These are phyloP conservation scores for Oceanites oceanicus DNA, from an alignment of 2,113 vertebrate genomes.

Conservation along the genomic window DNA sequence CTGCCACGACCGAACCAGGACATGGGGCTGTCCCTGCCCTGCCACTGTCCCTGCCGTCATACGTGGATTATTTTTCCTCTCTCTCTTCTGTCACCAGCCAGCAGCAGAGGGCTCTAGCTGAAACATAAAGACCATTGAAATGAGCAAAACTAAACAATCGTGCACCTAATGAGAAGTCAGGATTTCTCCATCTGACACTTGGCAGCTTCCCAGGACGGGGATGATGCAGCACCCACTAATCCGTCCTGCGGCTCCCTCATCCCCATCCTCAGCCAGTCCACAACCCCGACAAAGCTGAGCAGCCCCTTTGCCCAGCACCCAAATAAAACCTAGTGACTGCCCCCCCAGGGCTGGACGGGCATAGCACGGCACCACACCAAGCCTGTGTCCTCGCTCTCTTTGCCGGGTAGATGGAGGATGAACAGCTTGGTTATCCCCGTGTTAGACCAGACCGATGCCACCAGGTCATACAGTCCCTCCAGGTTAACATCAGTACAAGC, in stretches of 20 bases:
- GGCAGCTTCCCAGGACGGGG: background rate
- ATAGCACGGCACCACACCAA: fast-evolving
- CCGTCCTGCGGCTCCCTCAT: background rate
- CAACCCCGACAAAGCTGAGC: background rate
- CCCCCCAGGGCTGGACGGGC: background rate
- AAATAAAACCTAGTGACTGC: background rate
- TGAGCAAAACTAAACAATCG: background rate
- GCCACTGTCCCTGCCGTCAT: background rate
- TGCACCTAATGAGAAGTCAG: background rate
- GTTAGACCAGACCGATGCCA: background rate
- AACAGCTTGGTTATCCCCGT: fast-evolving
- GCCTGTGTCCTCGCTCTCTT: background rate
- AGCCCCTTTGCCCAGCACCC: background rate
- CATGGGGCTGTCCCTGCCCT: background rate
- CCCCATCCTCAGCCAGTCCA: background rate
- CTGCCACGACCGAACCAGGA: background rate
- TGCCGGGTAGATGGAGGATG: background rate
- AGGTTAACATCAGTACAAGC: background rate
- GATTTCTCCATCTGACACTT: background rate
- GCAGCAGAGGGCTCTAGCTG: background rate
- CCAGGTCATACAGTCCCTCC: background rate
- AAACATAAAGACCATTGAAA: background rate
- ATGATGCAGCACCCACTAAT: background rate
- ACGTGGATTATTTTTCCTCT: background rate
- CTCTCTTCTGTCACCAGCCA: background rate